These are phyloP conservation scores for Azemiops feae DNA, from an alignment of 2,113 vertebrate genomes.

Conservation along the genomic window DNA sequence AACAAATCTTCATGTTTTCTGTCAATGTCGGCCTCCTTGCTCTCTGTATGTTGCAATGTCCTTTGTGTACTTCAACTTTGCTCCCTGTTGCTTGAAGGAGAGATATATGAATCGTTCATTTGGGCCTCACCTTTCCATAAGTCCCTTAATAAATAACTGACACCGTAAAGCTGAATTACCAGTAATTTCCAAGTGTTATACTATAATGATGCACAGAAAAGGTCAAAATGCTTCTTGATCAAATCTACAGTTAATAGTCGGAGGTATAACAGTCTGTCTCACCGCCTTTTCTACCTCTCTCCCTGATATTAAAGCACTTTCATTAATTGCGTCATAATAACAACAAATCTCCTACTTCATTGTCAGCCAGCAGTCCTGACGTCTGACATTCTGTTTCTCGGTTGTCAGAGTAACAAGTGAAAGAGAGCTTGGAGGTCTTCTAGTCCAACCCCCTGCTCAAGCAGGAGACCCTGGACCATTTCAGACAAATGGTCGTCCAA, in stretches of 20 bases:
- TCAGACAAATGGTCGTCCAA: too few species aligned
- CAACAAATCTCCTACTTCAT: not conserved
- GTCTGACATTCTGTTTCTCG: not conserved
- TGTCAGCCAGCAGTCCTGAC: not conserved
- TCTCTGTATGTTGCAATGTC: not conserved
- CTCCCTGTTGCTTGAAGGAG: not conserved
- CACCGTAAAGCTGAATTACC: not conserved
- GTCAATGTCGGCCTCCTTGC: not conserved
- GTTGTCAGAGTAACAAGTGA: too few species aligned
- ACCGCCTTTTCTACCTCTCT: accelerated
- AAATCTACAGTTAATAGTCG: not conserved
- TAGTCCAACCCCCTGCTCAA: too few species aligned
- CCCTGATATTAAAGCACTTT: not conserved
- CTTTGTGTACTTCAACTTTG: not conserved
- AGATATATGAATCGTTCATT: not conserved
- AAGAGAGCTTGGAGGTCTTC: too few species aligned
- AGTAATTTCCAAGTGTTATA: constrained; percentile 5
- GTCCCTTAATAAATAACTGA: not conserved
- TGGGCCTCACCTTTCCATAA: not conserved
- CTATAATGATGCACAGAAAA: not conserved
- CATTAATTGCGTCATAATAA: not conserved
- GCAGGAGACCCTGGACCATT: too few species aligned
- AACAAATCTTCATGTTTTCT: not conserved
- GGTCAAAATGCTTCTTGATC: constrained; percentile 5
- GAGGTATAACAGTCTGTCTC: not conserved